Conservation (phyloP, 64 coral and sea anemone genomes). For the Trachythela sp. region DNA sequence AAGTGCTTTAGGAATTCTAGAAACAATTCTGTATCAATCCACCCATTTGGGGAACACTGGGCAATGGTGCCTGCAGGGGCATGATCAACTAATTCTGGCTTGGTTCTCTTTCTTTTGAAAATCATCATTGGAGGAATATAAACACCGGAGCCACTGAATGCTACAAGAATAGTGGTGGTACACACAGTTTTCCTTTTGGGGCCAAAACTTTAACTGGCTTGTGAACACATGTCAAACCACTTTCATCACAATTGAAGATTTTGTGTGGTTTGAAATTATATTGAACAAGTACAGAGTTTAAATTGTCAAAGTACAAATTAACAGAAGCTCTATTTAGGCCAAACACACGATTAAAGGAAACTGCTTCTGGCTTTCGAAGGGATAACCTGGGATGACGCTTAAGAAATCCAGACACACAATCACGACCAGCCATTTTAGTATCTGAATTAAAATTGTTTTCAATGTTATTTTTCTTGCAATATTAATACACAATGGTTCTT, state of each 20-base stretch:
- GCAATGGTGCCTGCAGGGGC: no score
- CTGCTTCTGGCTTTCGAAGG: neutral
- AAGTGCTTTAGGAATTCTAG: no score
- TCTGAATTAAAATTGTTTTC: neutral
- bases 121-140: no score
- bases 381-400: neutral
- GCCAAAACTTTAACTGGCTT: neutral
- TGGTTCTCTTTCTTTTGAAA: no score
- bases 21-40: no score
- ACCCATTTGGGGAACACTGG: no score
- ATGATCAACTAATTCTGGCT: no score
- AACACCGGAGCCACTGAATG: no score
- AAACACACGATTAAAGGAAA: neutral
- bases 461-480: neutral
- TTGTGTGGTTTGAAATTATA: neutral
- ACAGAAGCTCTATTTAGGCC: neutral
- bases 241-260: conserved; percentile 9
- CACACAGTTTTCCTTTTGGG: neutral
- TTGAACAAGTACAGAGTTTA: neutral
- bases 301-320: neutral
- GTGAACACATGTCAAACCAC: neutral
- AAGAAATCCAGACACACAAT: neutral
- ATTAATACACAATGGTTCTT: neutral
- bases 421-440: no score
- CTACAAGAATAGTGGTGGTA: neutral